Conservation (phyloP, 2,888 invertebrate species). For the Zaprionus bogoriensis region DNA sequence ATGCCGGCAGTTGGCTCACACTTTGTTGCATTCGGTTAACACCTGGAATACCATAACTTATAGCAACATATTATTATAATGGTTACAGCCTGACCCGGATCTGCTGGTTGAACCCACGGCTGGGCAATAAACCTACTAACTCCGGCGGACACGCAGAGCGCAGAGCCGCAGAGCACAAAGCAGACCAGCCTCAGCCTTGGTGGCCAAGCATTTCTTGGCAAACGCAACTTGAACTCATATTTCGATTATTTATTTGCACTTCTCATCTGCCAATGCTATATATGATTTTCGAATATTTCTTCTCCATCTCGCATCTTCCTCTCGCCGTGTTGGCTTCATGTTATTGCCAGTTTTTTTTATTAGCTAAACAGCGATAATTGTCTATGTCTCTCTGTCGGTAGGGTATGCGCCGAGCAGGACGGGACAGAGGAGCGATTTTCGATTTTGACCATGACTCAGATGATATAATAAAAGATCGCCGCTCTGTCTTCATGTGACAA, state of each 20-base stretch:
- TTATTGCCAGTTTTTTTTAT: constrained; percentile 17
- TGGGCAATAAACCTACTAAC: constrained; percentile 19
- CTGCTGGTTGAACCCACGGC: neutral
- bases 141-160: constrained; percentile 2
- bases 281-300: constrained; percentile 1
- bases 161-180: too few relatives aligned
- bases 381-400: constrained; percentile 17
- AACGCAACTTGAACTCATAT: constrained; percentile 40
- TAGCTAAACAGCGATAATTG: constrained; percentile 61
- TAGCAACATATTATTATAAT: neutral
- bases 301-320: neutral
- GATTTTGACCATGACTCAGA: constrained; percentile 37
- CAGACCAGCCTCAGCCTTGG: constrained; percentile 34
- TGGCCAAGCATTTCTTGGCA: constrained; percentile 31
- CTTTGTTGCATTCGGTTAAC: constrained; percentile 7
- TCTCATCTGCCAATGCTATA: constrained; percentile 42
- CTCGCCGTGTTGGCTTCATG: neutral
- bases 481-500: constrained; percentile 7
- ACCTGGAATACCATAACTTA: constrained; percentile 14
- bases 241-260: constrained; percentile 49
- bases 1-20: constrained; percentile 33
- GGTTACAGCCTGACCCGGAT: constrained; percentile 36
- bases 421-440: constrained; percentile 14
- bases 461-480: constrained; percentile 8
- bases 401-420: too few relatives aligned